phyloP scores from a whole-genome alignment of 2,113 vertebrate species.

The Plotosus lineatus region DNA sequence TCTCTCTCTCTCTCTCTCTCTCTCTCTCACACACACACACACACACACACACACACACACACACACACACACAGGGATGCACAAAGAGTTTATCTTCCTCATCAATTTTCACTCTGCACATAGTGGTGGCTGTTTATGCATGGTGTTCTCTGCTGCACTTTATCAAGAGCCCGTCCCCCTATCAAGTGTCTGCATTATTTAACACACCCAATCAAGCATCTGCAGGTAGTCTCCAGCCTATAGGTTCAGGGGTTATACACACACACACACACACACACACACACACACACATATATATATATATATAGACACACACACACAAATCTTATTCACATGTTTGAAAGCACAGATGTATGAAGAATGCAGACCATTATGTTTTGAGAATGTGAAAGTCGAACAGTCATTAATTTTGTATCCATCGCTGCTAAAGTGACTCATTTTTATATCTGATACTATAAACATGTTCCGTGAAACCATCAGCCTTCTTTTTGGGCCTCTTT shows the following conservation, averaged over 20 bases:
- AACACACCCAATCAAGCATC: constrained; percentile 65
- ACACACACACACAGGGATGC: constrained; percentile 36
- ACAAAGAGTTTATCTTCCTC: constrained; percentile 71
- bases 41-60: constrained; percentile 44
- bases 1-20: too few relatives aligned
- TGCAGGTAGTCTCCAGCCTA: constrained; percentile 47
- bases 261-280: constrained; percentile 41
- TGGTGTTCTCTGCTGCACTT: constrained; percentile 72
- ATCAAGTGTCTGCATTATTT: constrained; percentile 77
- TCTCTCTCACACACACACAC: constrained; percentile 45
- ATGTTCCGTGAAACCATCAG: neutral
- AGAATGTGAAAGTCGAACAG: neutral
- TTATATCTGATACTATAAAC: neutral
- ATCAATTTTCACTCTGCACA: constrained; percentile 79
- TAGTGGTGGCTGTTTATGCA: constrained; percentile 77
- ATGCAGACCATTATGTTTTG: neutral
- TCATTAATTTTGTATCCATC: neutral
- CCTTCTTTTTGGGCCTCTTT: neutral
- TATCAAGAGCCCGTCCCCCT: constrained; percentile 75
- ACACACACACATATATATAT: constrained; percentile 30
- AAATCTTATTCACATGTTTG: neutral
- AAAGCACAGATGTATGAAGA: neutral
- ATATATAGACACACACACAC: constrained; percentile 38
- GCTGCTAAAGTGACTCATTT: neutral
- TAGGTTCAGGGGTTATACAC: constrained; percentile 40